A percentile compares a stretch with the other conserved stretches of the same genome.
These are phyloP conservation scores for Enteromius fasciolatus DNA, from an alignment of 2,797 vertebrate genomes.

Conservation along the genomic window DNA sequence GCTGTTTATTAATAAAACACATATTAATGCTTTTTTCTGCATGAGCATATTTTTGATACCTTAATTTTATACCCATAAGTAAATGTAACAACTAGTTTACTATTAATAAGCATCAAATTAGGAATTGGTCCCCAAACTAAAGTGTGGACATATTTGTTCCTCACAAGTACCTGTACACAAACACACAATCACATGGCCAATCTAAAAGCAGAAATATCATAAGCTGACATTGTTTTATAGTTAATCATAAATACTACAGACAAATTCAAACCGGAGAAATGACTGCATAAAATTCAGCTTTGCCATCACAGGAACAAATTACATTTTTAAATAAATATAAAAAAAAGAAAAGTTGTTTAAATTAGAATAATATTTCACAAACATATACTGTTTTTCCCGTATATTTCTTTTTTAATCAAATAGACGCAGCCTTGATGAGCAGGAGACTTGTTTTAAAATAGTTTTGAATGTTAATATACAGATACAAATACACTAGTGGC, in stretches of 20 bases:
- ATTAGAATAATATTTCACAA: background rate
- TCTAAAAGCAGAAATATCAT: background rate
- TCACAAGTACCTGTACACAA: background rate
- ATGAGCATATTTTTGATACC: background rate
- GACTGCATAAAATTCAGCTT: background rate
- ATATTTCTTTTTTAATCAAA: background rate
- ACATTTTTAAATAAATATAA: background rate
- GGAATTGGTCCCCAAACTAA: background rate
- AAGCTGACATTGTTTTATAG: background rate
- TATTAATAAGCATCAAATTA: background rate
- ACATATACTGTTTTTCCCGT: background rate
- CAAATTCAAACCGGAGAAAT: background rate
- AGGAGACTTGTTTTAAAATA: no score
- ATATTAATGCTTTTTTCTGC: background rate
- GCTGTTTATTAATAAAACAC: background rate
- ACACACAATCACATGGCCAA: background rate
- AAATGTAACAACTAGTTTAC: background rate
- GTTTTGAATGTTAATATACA: background rate
- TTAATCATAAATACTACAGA: background rate
- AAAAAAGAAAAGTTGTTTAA: background rate
- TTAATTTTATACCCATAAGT: background rate
- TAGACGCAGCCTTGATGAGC: background rate
- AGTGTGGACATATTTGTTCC: background rate
- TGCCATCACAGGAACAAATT: background rate
- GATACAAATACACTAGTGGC: no score